Percentiles rank a stretch among this genome's conserved stretches.
These are phyloP conservation scores for Sebastes paucispinis DNA, from an alignment of 2,797 vertebrate genomes.

Conservation along the genomic window DNA sequence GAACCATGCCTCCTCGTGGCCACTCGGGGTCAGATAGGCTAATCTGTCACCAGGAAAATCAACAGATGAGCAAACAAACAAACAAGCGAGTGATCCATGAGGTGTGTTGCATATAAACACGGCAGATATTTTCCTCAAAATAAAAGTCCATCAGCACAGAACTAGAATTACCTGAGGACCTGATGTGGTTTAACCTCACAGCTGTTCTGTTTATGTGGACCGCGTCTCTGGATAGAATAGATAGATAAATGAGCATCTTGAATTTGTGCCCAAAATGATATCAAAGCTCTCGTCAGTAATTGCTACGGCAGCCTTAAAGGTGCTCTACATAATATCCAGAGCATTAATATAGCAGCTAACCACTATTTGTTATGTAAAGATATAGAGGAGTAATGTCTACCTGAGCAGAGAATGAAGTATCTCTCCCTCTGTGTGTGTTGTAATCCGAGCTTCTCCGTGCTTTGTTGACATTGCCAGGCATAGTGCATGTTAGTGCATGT, in stretches of 20 bases:
- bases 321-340: too few species aligned
- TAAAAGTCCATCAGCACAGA: not conserved
- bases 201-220: not conserved
- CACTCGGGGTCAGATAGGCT: slow-evolving; percentile 8
- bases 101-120: not conserved
- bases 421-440: too few species aligned
- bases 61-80: slow-evolving; percentile 5
- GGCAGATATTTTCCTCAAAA: not conserved
- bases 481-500: too few species aligned
- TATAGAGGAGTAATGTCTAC: too few species aligned
- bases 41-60: not conserved
- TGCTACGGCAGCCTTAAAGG: not conserved
- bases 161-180: not conserved
- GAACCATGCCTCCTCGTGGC: not conserved
- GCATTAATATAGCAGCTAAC: too few species aligned
- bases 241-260: not conserved
- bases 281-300: not conserved
- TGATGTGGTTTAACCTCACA: not conserved
- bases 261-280: not conserved
- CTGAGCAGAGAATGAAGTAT: too few species aligned
- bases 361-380: too few species aligned
- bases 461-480: too few species aligned
- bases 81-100: not conserved
- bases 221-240: not conserved
- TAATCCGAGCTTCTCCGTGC: too few species aligned